Conservation (phyloP, 2,113 vertebrate genomes). For the Irena cyanogastra region DNA sequence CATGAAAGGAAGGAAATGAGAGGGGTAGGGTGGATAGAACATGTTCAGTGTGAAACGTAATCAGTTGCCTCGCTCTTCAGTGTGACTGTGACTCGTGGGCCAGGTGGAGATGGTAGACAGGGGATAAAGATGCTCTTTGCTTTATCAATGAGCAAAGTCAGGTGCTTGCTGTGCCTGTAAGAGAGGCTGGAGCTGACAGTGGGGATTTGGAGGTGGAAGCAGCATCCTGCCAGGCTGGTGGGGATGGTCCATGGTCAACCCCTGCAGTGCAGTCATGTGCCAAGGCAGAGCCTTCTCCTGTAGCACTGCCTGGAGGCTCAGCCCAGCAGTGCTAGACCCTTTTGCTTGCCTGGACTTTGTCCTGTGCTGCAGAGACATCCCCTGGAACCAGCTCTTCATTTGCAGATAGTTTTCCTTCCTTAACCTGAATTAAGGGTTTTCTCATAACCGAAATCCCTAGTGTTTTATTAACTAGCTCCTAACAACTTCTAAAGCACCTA, state of each 20-base stretch:
- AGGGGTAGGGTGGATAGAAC: neutral
- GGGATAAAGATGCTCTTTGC: neutral
- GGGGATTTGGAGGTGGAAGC: neutral
- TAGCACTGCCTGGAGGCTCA: neutral
- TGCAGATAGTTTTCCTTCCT: neutral
- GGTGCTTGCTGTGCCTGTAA: neutral
- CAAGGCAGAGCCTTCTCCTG: neutral
- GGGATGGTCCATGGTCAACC: neutral
- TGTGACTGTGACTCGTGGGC: neutral
- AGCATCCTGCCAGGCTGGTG: neutral
- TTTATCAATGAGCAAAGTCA: neutral
- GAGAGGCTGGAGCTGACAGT: neutral
- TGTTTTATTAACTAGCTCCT: neutral
- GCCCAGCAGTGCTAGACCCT: neutral
- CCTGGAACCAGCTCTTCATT: neutral
- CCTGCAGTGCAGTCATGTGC: rapidly evolving
- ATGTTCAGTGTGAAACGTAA: neutral
- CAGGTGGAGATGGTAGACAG: neutral
- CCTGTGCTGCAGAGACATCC: neutral
- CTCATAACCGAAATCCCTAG: neutral
- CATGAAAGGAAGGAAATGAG: slow-evolving; percentile 8
- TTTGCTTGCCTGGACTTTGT: neutral
- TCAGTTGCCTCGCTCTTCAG: neutral
- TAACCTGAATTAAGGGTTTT: neutral
- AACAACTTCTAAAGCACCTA: neutral